Conservation (phyloP, 2,888 invertebrate genomes). For the Athripsodes cinereus region DNA sequence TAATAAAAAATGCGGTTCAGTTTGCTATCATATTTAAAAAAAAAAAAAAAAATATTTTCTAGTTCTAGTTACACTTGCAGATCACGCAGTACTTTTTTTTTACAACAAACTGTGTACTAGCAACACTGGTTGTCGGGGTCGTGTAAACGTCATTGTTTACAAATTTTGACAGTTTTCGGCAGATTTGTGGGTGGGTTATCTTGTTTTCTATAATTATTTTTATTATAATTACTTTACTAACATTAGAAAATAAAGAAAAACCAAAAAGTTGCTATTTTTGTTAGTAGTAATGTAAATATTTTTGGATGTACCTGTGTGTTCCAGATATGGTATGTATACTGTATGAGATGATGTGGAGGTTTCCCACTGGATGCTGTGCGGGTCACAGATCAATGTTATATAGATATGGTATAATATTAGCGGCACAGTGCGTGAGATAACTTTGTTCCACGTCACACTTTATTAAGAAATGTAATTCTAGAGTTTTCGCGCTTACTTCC, state of each 20-base stretch:
- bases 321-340: background rate
- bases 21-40: no score
- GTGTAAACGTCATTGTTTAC: slow-evolving; percentile 12
- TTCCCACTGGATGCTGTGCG: slow-evolving; percentile 7
- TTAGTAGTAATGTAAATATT: background rate
- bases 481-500: background rate
- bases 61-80: background rate
- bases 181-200: no score
- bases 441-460: slow-evolving; percentile 12
- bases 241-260: no score
- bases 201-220: no score
- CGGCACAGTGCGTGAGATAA: background rate
- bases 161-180: slow-evolving; percentile 8
- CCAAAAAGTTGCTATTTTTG: background rate
- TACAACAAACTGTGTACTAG: no score
- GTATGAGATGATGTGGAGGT: slow-evolving; percentile 16
- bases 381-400: background rate
- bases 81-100: no score
- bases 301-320: no score
- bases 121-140: background rate
- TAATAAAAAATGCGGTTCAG: no score
- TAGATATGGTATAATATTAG: background rate
- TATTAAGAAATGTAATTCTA: background rate
- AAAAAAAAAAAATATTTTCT: no score
- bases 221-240: no score